phyloP scores from a whole-genome alignment of 1,140 invertebrate species.

The Medauroidea extradentata region DNA sequence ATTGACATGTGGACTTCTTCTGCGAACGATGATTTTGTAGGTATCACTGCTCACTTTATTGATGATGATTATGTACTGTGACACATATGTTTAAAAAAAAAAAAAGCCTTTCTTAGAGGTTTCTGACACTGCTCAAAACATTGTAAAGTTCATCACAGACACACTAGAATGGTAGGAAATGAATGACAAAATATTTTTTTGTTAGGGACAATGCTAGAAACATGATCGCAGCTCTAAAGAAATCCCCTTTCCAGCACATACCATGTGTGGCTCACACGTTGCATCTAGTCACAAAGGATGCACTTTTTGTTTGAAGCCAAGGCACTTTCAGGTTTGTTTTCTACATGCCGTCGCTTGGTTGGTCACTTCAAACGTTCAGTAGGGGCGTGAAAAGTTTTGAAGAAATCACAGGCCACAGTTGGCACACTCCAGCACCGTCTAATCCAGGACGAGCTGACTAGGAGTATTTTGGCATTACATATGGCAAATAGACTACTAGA shows the following conservation, averaged over 20 bases:
- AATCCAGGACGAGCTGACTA: background rate
- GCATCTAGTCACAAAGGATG: background rate
- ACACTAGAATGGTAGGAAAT: no score
- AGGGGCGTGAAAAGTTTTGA: background rate
- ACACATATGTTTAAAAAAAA: no score
- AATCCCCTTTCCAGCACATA: background rate
- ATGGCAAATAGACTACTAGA: background rate
- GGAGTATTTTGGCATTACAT: background rate
- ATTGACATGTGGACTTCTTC: no score
- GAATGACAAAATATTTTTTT: background rate
- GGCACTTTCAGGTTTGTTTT: background rate
- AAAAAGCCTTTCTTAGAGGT: no score
- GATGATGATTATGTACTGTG: no score
- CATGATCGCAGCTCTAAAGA: background rate
- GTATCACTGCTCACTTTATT: no score
- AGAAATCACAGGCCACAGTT: background rate
- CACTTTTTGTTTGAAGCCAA: background rate
- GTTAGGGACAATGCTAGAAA: conserved; percentile 1
- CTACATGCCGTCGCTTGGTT: background rate
- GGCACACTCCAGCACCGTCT: background rate
- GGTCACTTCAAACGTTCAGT: background rate
- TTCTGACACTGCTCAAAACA: no score
- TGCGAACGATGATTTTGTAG: no score
- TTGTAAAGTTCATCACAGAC: no score
- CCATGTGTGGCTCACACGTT: background rate